A percentile compares a stretch with the other conserved stretches of the same genome.
phyloP scores from a whole-genome alignment of 2,113 vertebrate species.

The Pedionomus torquatus region DNA sequence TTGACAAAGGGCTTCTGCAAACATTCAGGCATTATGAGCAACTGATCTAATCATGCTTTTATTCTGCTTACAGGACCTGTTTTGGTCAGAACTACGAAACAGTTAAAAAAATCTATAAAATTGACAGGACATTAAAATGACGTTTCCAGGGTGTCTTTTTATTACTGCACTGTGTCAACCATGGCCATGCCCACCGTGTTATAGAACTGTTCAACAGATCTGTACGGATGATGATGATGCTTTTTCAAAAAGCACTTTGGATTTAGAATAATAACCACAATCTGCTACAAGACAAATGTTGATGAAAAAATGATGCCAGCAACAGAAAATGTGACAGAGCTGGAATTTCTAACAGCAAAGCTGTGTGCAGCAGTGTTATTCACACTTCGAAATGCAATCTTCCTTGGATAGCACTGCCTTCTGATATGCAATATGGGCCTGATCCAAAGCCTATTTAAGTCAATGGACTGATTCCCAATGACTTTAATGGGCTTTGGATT shows the following conservation, averaged over 20 bases:
- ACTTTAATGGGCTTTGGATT: conserved; percentile 63
- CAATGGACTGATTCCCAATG: conserved; percentile 35
- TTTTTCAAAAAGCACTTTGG: conserved; percentile 34
- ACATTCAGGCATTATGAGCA: neutral
- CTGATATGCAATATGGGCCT: neutral
- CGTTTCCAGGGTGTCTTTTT: neutral
- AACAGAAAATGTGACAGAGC: conserved; percentile 29
- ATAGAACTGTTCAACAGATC: neutral
- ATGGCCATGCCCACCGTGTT: neutral
- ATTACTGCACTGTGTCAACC: neutral
- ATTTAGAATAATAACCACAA: conserved; percentile 52
- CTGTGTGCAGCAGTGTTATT: conserved; percentile 20
- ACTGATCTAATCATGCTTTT: accelerated
- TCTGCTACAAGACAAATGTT: conserved; percentile 60
- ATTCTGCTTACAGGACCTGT: neutral
- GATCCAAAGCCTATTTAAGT: conserved; percentile 46
- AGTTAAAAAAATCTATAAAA: conserved; percentile 18
- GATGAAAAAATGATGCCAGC: conserved; percentile 49
- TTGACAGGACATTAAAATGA: conserved; percentile 23
- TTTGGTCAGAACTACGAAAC: conserved; percentile 14
- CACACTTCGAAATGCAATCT: neutral
- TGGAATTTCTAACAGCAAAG: conserved; percentile 45
- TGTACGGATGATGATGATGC: neutral
- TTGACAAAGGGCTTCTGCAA: neutral
- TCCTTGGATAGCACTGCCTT: neutral